Evolutionary conservation across 2,113 vertebrate genomes (phyloP).

Genomic region (Clarias magur): DNA sequence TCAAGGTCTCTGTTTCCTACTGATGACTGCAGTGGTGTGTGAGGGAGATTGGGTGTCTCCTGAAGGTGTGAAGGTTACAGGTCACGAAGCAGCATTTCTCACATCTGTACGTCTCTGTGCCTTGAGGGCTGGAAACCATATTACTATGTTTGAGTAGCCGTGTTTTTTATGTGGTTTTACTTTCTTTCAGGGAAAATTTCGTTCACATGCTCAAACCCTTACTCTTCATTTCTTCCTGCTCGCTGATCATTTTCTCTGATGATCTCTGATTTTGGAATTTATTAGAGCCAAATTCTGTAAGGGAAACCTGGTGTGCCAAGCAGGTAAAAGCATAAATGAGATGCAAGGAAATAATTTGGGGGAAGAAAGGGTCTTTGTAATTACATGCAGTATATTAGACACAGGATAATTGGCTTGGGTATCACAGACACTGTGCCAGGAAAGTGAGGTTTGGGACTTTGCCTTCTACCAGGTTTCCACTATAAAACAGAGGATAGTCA

Average conservation of each 20-base stretch:
- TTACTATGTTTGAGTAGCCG: slow-evolving; percentile 7
- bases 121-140: slow-evolving; percentile 29
- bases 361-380: slow-evolving; percentile 39
- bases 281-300: not conserved
- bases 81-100: slow-evolving; percentile 48
- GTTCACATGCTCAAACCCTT: not conserved
- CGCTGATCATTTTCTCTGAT: not conserved
- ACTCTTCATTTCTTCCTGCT: not conserved
- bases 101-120: slow-evolving; percentile 45
- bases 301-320: not conserved
- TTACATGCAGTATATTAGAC: slow-evolving; percentile 49
- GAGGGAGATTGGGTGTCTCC: slow-evolving; percentile 47
- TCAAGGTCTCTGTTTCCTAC: slow-evolving; percentile 36
- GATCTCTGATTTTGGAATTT: slow-evolving; percentile 15
- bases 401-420: slow-evolving; percentile 45
- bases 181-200: not conserved
- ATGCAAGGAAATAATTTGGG: not conserved
- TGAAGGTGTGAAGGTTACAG: slow-evolving; percentile 49
- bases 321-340: slow-evolving; percentile 7
- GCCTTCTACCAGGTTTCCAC: slow-evolving; percentile 58
- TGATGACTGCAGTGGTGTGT: slow-evolving; percentile 28
- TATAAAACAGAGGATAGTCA: slow-evolving; percentile 43
- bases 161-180: not conserved
- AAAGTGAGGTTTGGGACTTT: slow-evolving; percentile 57
- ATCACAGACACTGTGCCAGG: slow-evolving; percentile 49